Conservation (phyloP, 30 jellyfish, hydroid and myxozoan genomes). For the Pelagia noctiluca region DNA sequence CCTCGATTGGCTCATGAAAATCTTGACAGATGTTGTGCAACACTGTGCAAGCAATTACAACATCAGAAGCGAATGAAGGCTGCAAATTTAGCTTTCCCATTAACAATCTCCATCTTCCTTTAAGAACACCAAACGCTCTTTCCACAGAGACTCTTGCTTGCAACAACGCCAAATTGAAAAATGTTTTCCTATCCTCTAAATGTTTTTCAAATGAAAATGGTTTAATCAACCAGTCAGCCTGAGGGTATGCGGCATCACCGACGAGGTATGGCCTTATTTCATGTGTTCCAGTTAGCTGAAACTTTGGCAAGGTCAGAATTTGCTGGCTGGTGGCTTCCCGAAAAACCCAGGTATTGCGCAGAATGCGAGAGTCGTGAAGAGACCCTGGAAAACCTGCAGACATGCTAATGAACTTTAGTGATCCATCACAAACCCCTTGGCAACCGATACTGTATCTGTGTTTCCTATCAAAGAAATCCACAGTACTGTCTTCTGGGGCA, state of each 20-base stretch:
- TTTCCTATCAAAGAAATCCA: slow-evolving; percentile 34
- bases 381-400: slow-evolving; percentile 55
- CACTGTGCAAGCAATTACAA: slow-evolving; percentile 22
- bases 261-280: slow-evolving; percentile 9
- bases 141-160: slow-evolving; percentile 37
- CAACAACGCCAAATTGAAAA: slow-evolving; percentile 23
- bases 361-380: slow-evolving; percentile 41
- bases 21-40: slow-evolving; percentile 33
- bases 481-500: slow-evolving; percentile 37
- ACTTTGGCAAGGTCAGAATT: slow-evolving; percentile 14
- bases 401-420: slow-evolving; percentile 20
- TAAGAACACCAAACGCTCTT: slow-evolving; percentile 33
- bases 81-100: slow-evolving; percentile 8
- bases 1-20: slow-evolving; percentile 21
- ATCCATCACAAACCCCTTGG: slow-evolving; percentile 55
- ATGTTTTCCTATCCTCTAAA: not conserved
- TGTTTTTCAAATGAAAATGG: slow-evolving; percentile 16
- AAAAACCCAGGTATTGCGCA: slow-evolving; percentile 33
- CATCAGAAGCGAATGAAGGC: slow-evolving; percentile 33
- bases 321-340: slow-evolving; percentile 18
- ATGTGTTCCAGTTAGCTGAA: slow-evolving; percentile 1
- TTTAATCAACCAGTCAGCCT: slow-evolving; percentile 31
- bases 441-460: slow-evolving; percentile 58
- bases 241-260: slow-evolving; percentile 48
- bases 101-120: slow-evolving; percentile 25